Conservation (phyloP, 37 sponge, comb jelly and placozoan genomes). For the Halichondria panicea region DNA sequence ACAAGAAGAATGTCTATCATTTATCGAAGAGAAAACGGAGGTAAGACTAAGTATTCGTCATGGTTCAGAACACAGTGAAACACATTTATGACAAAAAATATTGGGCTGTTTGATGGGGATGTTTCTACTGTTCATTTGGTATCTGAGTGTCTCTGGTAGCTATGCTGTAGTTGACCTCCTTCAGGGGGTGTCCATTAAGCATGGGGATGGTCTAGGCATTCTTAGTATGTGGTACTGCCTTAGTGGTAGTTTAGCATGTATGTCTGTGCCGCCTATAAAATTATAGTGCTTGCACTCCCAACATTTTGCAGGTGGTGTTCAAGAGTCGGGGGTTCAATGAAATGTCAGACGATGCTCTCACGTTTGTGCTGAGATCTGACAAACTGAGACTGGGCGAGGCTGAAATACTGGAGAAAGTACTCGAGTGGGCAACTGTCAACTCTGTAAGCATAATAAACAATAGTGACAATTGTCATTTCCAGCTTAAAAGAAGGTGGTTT, state of each 20-base stretch:
- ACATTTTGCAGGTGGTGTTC: constrained; percentile 84
- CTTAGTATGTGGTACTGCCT: background rate
- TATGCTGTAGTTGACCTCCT: too few relatives aligned
- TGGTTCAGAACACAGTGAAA: background rate
- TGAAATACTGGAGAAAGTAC: constrained; percentile 85
- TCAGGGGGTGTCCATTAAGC: too few relatives aligned
- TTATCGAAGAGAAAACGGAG: constrained; percentile 86
- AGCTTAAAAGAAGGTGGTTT: background rate
- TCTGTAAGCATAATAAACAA: constrained; percentile 60
- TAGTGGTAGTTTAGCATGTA: background rate
- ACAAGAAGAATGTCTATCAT: constrained; percentile 85
- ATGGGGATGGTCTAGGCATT: background rate
- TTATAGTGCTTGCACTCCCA: background rate
- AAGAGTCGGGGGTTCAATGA: constrained; percentile 90
- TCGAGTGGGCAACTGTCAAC: constrained; percentile 95
- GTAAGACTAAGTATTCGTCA: too few relatives aligned
- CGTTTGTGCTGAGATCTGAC: constrained; percentile 81
- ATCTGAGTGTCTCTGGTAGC: too few relatives aligned
- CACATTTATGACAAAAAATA: too few relatives aligned
- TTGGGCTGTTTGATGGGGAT: too few relatives aligned
- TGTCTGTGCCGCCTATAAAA: background rate
- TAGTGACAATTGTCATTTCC: background rate
- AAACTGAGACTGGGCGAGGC: constrained; percentile 87
- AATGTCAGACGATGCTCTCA: constrained; percentile 91
- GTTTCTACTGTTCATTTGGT: too few relatives aligned